Evolutionary conservation across 1,140 invertebrate species (phyloP).

Genomic region (Rhyacophila brunnea): DNA sequence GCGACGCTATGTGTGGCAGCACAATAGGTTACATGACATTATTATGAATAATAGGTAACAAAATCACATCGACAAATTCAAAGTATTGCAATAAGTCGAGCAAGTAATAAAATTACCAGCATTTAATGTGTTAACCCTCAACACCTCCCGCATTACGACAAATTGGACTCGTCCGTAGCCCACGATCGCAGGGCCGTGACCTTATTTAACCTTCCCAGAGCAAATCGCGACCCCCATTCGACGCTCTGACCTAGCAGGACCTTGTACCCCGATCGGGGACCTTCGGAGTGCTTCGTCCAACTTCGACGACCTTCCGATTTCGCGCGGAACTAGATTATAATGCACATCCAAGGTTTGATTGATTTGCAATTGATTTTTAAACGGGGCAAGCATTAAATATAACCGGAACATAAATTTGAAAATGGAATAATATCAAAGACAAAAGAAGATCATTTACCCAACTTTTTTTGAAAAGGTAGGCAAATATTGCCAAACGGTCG

Average conservation of each 20-base stretch:
- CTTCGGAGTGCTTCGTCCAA: slow-evolving; percentile 1
- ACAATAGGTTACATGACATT: too few relatives aligned
- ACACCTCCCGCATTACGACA: background rate
- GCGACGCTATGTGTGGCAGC: too few relatives aligned
- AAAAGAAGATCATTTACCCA: too few relatives aligned
- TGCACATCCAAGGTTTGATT: too few relatives aligned
- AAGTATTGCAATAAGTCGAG: too few relatives aligned
- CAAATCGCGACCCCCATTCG: background rate
- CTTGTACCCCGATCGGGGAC: background rate
- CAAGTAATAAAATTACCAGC: background rate
- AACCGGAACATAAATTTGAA: too few relatives aligned
- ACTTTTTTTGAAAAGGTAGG: too few relatives aligned
- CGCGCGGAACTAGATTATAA: background rate
- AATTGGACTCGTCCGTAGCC: background rate
- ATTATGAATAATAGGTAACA: too few relatives aligned
- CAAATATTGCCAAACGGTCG: too few relatives aligned
- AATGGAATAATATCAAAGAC: too few relatives aligned
- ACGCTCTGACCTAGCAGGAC: slow-evolving; percentile 10
- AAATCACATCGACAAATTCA: too few relatives aligned
- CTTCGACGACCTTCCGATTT: background rate
- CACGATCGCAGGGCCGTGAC: background rate
- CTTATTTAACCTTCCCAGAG: slow-evolving; percentile 2
- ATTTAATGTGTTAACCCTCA: background rate
- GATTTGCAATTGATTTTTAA: background rate
- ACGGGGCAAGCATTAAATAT: too few relatives aligned